Conservation (phyloP, 2,797 vertebrate genomes). For the Ctenosaura bakeri region DNA sequence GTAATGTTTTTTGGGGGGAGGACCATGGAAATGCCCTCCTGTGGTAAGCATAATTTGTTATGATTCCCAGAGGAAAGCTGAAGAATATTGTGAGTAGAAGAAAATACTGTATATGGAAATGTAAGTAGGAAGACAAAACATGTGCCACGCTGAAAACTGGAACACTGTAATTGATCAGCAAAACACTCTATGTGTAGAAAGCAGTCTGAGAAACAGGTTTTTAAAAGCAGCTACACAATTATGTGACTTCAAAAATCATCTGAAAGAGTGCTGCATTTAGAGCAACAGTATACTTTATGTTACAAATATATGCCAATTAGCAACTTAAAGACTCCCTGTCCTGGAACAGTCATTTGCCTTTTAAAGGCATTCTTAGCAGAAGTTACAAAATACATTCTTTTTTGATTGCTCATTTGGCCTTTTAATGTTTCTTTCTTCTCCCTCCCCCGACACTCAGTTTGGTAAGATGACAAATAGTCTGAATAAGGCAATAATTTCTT, state of each 20-base stretch:
- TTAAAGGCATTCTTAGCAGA: slow-evolving; percentile 42
- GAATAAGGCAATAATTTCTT: background rate
- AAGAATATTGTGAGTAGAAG: slow-evolving; percentile 25
- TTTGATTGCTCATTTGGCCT: background rate
- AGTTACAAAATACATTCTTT: slow-evolving; percentile 40
- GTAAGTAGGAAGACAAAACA: slow-evolving; percentile 27
- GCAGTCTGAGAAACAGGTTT: slow-evolving; percentile 20
- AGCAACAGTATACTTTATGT: slow-evolving; percentile 21
- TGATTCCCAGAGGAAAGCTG: slow-evolving; percentile 27
- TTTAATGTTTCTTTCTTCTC: slow-evolving; percentile 42
- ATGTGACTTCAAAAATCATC: slow-evolving; percentile 53
- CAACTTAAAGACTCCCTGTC: slow-evolving; percentile 25
- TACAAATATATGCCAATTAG: slow-evolving; percentile 39
- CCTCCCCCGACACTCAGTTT: background rate
- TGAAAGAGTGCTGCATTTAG: slow-evolving; percentile 53
- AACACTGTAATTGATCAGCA: slow-evolving; percentile 40
- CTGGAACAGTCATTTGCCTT: slow-evolving; percentile 24
- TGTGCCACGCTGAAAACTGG: slow-evolving; percentile 19
- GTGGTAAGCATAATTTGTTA: background rate
- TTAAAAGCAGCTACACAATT: slow-evolving; percentile 59
- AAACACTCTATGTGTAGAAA: background rate
- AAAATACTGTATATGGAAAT: slow-evolving; percentile 12
- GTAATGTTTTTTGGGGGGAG: background rate
- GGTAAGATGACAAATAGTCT: background rate
- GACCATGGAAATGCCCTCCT: slow-evolving; percentile 4